Percentiles rank a stretch among this genome's conserved stretches.
These are phyloP conservation scores for Aleiodes sp. DNA, from an alignment of 1,140 invertebrate species.

Conservation along the genomic window DNA sequence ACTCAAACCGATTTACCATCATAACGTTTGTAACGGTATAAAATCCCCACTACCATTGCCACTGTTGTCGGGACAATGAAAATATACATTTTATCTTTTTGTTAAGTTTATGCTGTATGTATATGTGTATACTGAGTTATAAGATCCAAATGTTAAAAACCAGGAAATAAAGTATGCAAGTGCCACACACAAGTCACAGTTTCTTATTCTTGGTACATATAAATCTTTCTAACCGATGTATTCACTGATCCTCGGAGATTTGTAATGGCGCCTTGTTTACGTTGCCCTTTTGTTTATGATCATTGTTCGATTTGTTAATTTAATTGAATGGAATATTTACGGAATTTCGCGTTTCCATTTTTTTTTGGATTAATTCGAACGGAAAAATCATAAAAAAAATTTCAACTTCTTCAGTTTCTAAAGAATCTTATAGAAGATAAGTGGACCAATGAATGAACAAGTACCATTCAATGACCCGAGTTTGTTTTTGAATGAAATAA, in stretches of 20 bases:
- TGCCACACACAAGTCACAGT: not conserved
- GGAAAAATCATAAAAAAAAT: too few species aligned
- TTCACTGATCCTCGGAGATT: not conserved
- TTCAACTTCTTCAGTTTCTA: too few species aligned
- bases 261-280: not conserved
- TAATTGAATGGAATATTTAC: too few species aligned
- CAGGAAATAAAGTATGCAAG: slow-evolving; percentile 28
- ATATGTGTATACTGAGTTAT: not conserved
- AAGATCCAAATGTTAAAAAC: slow-evolving; percentile 8
- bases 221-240: slow-evolving; percentile 19
- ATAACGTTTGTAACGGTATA: slow-evolving; percentile 25
- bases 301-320: too few species aligned
- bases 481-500: too few species aligned
- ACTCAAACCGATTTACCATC: not conserved
- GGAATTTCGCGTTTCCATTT: too few species aligned
- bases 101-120: not conserved
- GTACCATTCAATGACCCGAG: too few species aligned
- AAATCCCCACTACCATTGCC: not conserved
- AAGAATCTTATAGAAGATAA: too few species aligned
- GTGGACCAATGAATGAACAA: too few species aligned
- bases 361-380: too few species aligned
- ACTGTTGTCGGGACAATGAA: not conserved
- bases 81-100: slow-evolving; percentile 9
- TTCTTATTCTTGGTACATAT: not conserved
- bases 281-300: too few species aligned